These are phyloP conservation scores for Cyphomyrmex costatus DNA, from an alignment of 1,140 invertebrate genomes.

Conservation along the genomic window DNA sequence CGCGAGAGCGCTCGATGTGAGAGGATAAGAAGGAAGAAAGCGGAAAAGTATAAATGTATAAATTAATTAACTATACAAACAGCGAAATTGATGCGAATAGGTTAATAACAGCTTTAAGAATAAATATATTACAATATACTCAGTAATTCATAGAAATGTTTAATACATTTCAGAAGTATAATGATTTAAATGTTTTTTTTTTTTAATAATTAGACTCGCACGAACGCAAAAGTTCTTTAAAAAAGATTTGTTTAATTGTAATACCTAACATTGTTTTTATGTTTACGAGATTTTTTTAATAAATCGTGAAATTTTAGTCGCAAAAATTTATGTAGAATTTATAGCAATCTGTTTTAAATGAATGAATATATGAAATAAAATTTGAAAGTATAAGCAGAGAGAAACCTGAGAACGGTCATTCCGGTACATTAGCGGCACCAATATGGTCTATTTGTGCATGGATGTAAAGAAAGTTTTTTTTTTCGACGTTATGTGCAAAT, in stretches of 20 bases:
- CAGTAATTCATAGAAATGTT: not conserved
- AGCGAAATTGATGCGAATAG: not conserved
- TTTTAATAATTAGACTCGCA: not conserved
- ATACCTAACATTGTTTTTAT: not conserved
- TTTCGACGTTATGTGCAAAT: no score
- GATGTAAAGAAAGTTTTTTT: no score
- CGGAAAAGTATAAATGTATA: not conserved
- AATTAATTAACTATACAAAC: slow-evolving; percentile 3
- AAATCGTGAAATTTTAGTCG: no score
- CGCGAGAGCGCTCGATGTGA: no score
- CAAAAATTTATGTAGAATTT: slow-evolving; percentile 12
- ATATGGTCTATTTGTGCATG: no score
- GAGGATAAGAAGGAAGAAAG: not conserved
- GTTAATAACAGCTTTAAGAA: slow-evolving; percentile 25
- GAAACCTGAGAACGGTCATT: no score
- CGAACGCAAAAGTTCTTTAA: not conserved
- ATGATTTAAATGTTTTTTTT: not conserved
- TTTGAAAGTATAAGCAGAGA: not conserved
- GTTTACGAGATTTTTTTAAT: not conserved
- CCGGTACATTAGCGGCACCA: no score
- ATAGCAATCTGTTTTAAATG: slow-evolving; percentile 20
- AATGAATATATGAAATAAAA: slow-evolving; percentile 10
- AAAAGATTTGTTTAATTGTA: slow-evolving; percentile 2
- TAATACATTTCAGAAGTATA: not conserved
- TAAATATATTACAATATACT: slow-evolving; percentile 10